Evolutionary conservation across 30 jellyfish, hydroid and myxozoan genomes (phyloP).

Genomic region (Aurelia aurita): DNA sequence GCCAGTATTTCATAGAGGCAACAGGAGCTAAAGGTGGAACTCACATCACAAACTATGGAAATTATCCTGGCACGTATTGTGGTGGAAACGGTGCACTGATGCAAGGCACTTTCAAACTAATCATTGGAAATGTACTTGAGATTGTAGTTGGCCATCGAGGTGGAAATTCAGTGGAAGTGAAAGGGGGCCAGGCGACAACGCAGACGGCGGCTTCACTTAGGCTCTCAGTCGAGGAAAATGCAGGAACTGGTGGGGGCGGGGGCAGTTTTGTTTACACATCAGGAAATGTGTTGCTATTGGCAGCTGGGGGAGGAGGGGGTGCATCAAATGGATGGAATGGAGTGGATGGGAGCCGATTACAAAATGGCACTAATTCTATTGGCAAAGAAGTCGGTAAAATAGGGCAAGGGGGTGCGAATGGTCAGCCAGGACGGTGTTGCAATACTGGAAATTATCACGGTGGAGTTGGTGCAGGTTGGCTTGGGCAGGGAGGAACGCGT

Average conservation of each 20-base stretch:
- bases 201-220: constrained; percentile 59
- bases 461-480: constrained; percentile 71
- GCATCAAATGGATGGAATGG: constrained; percentile 73
- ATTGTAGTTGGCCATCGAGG: constrained; percentile 78
- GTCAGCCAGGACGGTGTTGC: constrained; percentile 65
- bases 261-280: constrained; percentile 71
- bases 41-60: constrained; percentile 46
- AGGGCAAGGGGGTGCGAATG: constrained; percentile 48
- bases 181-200: constrained; percentile 59
- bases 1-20: constrained; percentile 41
- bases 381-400: constrained; percentile 22
- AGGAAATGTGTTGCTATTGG: constrained; percentile 32
- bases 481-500: constrained; percentile 49
- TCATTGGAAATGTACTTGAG: constrained; percentile 34
- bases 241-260: constrained; percentile 80
- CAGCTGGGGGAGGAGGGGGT: constrained; percentile 79
- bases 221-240: constrained; percentile 51
- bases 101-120: constrained; percentile 48
- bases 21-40: constrained; percentile 81
- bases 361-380: constrained; percentile 59
- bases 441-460: constrained; percentile 61
- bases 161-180: constrained; percentile 57
- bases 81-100: constrained; percentile 72
- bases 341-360: constrained; percentile 56
- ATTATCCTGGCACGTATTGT: constrained; percentile 48